Evolutionary conservation across 2,113 vertebrate species (phyloP), one percentile per base, ranked within the genome.

Genomic region (Piaya cayana): DNA sequence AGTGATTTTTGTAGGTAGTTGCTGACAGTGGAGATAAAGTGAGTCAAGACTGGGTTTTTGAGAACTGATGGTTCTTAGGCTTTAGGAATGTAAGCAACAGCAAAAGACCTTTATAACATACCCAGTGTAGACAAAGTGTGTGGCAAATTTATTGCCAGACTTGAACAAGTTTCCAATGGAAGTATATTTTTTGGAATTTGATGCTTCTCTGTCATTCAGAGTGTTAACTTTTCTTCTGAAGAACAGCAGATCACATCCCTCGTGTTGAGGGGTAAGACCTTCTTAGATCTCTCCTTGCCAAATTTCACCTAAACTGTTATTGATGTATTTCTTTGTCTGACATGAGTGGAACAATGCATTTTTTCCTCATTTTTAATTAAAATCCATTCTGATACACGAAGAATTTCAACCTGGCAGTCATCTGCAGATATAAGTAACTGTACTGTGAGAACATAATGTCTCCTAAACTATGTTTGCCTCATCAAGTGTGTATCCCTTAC

Each of bases 251-350:
- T 92, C 43, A 14, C 8, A 55, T 58, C 15, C 6, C 8, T 80
- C 1, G 1, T 72, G 39, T 26, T 50, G 29, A 9, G 20, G 8
- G 78, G 78, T 49, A 64, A 84, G 27, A 49, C 20, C 12, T 2
- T 60, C 27, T 82, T 0, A 0, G 14, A 11, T 53, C 3, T 49
- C 15, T 39, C 36, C 49, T 74, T 6, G 2, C 25, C 19, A 50
- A 20, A 69, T 79, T 68, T 89, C 34, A 64, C 25, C 32, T 81
- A 39, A 90, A 30, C 45, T 65, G 20, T 77, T 72, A 26, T 1
- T 32, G 49, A 8, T 79, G 4, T 9, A 16, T 75, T 84, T 86
- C 9, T 67, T 13, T 55, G 69, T 86, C 64, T 88, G 37, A 15
- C 12, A 5, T 6, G 34, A 87, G 15, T 45, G 80, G 77, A 84